These are phyloP conservation scores for Peromyscus nudipes DNA, from an alignment of 2,797 vertebrate genomes.

Conservation along the genomic window DNA sequence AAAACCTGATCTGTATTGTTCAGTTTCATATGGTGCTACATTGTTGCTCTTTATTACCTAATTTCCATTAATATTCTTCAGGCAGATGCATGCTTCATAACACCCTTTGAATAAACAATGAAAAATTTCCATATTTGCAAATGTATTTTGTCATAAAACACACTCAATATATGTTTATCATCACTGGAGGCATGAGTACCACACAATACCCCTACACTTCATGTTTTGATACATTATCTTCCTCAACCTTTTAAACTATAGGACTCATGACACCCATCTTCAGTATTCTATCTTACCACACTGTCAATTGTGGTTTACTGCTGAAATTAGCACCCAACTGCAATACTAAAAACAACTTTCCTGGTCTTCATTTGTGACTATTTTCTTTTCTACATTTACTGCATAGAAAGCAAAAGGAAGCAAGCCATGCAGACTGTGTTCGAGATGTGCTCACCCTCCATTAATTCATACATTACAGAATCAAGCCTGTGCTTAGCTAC, in stretches of 20 bases:
- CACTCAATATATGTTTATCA: slow-evolving; percentile 71
- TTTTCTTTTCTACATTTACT: background rate
- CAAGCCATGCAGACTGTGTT: background rate
- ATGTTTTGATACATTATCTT: background rate
- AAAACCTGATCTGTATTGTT: background rate
- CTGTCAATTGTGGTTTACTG: slow-evolving; percentile 8
- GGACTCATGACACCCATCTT: background rate
- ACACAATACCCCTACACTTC: background rate
- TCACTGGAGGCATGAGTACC: slow-evolving; percentile 58
- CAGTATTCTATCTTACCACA: slow-evolving; percentile 2
- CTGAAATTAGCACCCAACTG: slow-evolving; percentile 31
- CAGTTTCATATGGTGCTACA: background rate
- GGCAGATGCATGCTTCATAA: slow-evolving; percentile 64
- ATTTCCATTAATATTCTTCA: slow-evolving; percentile 63
- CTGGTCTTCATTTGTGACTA: background rate
- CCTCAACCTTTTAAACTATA: slow-evolving; percentile 26
- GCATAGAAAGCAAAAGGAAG: background rate
- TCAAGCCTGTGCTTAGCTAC: slow-evolving; percentile 6
- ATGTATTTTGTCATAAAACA: slow-evolving; percentile 73
- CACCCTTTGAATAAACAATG: slow-evolving; percentile 63
- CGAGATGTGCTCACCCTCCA: background rate
- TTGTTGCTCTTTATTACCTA: slow-evolving; percentile 63
- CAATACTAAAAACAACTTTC: background rate
- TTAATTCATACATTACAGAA: background rate
- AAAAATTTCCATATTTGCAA: slow-evolving; percentile 69